A percentile compares a stretch with the other conserved stretches of the same genome.
These are phyloP conservation scores for Lapara coniferarum DNA, from an alignment of 2,888 invertebrate genomes.

Conservation along the genomic window DNA sequence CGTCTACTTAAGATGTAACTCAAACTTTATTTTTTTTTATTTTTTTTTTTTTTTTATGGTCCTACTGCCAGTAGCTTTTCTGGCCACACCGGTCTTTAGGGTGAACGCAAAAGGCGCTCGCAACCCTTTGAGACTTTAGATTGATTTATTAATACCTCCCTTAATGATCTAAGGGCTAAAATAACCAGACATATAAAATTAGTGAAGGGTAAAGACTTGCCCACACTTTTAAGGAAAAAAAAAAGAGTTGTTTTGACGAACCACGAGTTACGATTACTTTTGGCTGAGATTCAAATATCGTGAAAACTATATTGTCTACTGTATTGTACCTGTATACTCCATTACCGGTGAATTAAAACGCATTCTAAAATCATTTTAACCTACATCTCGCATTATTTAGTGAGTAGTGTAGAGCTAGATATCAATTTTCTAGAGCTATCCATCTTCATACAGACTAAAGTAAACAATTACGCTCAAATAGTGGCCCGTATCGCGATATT, in stretches of 20 bases:
- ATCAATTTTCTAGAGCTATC: background rate
- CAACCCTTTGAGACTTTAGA: too few relatives aligned
- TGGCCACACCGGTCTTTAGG: too few relatives aligned
- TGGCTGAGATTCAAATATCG: background rate
- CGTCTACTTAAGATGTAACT: too few relatives aligned
- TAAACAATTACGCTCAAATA: background rate
- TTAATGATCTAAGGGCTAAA: too few relatives aligned
- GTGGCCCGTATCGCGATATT: background rate
- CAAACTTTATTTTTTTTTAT: too few relatives aligned
- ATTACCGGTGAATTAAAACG: background rate
- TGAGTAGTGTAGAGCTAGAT: background rate
- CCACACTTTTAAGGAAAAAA: background rate
- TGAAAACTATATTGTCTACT: background rate
- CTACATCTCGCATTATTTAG: background rate
- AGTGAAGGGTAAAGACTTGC: background rate
- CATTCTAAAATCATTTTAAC: constrained; percentile 12
- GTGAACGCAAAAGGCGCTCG: too few relatives aligned
- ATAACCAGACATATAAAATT: too few relatives aligned
- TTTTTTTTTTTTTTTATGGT: too few relatives aligned
- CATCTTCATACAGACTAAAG: background rate
- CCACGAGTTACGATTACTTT: background rate
- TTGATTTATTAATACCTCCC: too few relatives aligned
- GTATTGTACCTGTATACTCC: background rate
- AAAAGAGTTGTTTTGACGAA: background rate
- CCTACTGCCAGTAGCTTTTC: too few relatives aligned